phyloP scores from a whole-genome alignment of 1,140 invertebrate species.

The Bathynomus jamesi region DNA sequence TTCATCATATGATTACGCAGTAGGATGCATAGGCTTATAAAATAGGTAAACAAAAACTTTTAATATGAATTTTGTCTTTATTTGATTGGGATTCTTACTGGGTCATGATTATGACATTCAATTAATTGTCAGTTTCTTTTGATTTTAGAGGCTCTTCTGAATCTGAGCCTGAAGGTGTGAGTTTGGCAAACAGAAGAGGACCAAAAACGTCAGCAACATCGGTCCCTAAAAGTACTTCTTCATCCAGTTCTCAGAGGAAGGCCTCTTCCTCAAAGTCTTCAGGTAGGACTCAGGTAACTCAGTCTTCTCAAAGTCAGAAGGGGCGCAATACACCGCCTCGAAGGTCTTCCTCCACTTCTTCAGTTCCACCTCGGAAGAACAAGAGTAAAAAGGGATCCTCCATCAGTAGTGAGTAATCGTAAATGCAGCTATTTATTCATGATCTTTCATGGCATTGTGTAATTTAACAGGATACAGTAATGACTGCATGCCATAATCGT shows the following conservation, averaged over 20 bases:
- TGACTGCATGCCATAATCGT: too few relatives aligned
- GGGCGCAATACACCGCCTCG: neutral
- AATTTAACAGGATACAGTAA: too few relatives aligned
- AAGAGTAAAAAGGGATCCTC: neutral
- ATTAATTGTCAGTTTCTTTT: too few relatives aligned
- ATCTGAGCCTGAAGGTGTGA: neutral
- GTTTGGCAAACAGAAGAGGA: conserved; percentile 14
- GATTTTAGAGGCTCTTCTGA: neutral
- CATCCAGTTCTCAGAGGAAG: neutral
- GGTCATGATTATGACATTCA: neutral
- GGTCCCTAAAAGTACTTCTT: conserved; percentile 13
- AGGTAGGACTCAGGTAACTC: neutral
- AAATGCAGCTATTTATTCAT: too few relatives aligned
- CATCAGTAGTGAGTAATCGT: too few relatives aligned
- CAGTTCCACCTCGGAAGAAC: neutral
- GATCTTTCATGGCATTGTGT: too few relatives aligned
- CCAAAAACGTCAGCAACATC: conserved; percentile 27
- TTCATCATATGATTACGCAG: neutral
- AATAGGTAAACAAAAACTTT: neutral
- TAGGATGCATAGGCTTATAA: neutral
- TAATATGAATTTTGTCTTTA: neutral
- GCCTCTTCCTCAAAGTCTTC: neutral
- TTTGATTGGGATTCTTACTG: neutral
- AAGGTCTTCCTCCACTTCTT: neutral
- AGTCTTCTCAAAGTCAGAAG: neutral